A percentile compares a stretch with the other conserved stretches of the same genome.
Conservation (phyloP, 1,140 invertebrate species). For the Nomia melanderi region DNA sequence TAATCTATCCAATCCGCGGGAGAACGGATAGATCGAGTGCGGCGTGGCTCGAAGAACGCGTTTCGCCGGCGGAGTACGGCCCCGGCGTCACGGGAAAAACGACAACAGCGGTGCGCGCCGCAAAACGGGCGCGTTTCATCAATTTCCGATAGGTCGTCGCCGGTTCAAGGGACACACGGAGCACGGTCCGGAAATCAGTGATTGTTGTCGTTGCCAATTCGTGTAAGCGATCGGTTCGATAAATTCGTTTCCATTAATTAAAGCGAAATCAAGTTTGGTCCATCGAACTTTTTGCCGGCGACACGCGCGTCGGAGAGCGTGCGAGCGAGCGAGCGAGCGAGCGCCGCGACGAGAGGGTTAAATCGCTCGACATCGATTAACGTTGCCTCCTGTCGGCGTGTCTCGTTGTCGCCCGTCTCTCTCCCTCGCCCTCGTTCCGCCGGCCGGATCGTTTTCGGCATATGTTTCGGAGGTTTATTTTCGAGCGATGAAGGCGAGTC, state of each 20-base stretch:
- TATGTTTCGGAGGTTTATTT: constrained; percentile 12
- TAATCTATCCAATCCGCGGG: constrained; percentile 21
- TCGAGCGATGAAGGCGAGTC: constrained; percentile 38
- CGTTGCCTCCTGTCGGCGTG: background rate
- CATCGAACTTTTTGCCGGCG: constrained; percentile 25
- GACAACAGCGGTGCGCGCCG: background rate
- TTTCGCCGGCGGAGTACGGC: background rate
- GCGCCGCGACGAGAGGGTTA: constrained; percentile 20
- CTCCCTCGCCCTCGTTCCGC: background rate
- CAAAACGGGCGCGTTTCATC: constrained; percentile 23
- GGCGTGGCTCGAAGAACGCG: background rate
- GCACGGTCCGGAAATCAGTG: constrained; percentile 34
- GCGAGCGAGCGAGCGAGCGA: no score
- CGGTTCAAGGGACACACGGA: constrained; percentile 30
- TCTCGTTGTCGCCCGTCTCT: constrained; percentile 1
- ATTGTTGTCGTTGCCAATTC: constrained; percentile 35
- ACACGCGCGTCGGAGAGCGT: background rate
- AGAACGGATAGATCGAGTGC: background rate
- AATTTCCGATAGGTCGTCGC: constrained; percentile 24
- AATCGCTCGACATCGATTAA: background rate
- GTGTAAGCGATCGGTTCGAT: constrained; percentile 46
- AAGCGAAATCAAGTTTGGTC: constrained; percentile 47
- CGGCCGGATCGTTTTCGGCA: constrained; percentile 18
- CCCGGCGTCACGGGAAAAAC: background rate
- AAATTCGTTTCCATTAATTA: constrained; percentile 47